Base-by-base conservation (phyloP, 2,888 invertebrate genomes). In the Sabatieria punctata region DNA sequence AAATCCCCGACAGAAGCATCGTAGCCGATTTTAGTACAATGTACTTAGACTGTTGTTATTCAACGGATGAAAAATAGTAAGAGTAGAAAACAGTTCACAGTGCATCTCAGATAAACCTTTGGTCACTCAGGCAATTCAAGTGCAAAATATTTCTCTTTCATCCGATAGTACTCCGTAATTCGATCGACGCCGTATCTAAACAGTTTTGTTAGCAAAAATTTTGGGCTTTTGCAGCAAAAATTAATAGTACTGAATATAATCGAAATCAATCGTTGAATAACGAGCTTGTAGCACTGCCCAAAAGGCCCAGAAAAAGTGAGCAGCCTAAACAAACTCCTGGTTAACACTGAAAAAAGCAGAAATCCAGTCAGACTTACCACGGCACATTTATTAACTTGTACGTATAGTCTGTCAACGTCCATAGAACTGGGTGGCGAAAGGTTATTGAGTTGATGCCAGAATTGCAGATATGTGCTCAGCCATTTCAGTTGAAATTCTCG, bases 321-420 rank as follows among this genome's bases (percentile, higher is more conserved):
- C 30, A 21, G 25, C 21, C 26, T 47, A 23, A 11, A 38, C 24
- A 19, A 24, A 46, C 26, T 46, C 8, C 21, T 27, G 26, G 13
- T 22, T 8, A 15, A 15, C 27, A 18, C 15, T 41, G 8, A 41
- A 23, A 22, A 8, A 41, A 22, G 15, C 15, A 22, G 8, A 25
- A 22, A 18, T n/a, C 6, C n/a, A 13, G 40, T 8, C n/a, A 26
- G 15, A 52, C 55, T 55, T 54, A 67, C 66, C 56, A 85, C 68
- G 1, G 79, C 75, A 64, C 83, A 81, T 60, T 82, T 78, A 64
- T 82, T 79, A 4, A 85, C 83, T 68, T 83, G 78, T 25, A 73
- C 71, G 60, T 80, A 83, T 8, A 88, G 70, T 49, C 66, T 69
- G 45, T 78, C 74, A 15, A 86, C 71, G 49, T 78, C 76, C 2